Conservation (phyloP, 2,797 vertebrate species). For the Sitta carolinensis region DNA sequence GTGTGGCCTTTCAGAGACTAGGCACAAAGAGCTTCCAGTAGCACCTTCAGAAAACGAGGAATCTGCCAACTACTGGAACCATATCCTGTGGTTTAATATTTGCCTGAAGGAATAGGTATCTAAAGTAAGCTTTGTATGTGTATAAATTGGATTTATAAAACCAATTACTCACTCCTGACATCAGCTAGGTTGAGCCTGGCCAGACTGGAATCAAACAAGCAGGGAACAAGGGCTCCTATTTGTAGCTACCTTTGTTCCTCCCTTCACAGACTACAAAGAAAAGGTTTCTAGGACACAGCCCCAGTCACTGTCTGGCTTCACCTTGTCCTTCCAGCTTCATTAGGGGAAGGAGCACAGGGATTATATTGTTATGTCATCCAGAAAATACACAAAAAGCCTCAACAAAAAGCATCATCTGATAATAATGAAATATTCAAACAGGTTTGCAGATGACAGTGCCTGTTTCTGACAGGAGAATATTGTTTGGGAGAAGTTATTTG, state of each 20-base stretch:
- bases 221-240: neutral
- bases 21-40: neutral
- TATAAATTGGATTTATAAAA: neutral
- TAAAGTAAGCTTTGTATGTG: neutral
- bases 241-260: neutral
- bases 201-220: neutral
- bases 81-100: neutral
- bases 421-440: constrained; percentile 66
- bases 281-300: neutral
- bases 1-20: neutral
- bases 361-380: neutral
- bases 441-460: neutral
- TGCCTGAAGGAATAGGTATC: neutral
- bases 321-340: neutral
- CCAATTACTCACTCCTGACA: neutral
- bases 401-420: constrained; percentile 10
- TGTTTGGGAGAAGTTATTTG: constrained; percentile 46
- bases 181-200: neutral
- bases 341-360: neutral
- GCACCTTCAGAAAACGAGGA: neutral
- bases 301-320: neutral
- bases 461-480: constrained; percentile 20
- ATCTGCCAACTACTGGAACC: neutral
- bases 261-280: neutral
- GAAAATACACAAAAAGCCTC: neutral